Evolutionary conservation across 2,797 vertebrate species (phyloP).

Genomic region (Heterohyrax brucei): DNA sequence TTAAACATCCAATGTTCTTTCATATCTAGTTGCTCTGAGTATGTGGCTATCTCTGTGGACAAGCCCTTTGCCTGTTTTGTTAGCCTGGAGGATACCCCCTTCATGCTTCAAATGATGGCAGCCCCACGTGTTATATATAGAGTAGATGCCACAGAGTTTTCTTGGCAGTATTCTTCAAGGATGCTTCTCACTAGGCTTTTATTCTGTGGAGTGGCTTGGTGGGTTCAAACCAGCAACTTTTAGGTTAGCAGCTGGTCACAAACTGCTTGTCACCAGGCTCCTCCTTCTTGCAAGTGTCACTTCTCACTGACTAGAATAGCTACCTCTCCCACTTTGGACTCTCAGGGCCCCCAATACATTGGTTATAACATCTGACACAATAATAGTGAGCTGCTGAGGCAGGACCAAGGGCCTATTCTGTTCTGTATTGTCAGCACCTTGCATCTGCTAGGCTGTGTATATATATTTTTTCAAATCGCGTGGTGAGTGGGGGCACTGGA

Average conservation of each 20-base stretch:
- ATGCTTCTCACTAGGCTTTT: neutral
- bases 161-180: neutral
- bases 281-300: neutral
- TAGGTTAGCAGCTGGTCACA: neutral
- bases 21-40: neutral
- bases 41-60: neutral
- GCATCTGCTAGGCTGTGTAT: neutral
- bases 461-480: neutral
- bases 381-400: neutral
- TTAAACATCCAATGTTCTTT: conserved; percentile 18
- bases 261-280: neutral
- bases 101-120: neutral
- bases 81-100: neutral
- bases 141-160: neutral
- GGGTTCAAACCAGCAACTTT: neutral
- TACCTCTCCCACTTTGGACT: accelerated
- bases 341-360: neutral
- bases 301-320: neutral
- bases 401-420: neutral
- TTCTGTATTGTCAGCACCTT: neutral
- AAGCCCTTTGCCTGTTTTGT: neutral
- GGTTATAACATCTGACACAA: neutral
- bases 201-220: neutral
- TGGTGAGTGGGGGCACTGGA: neutral
- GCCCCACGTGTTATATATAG: neutral